Evolutionary conservation across 2,797 vertebrate species (phyloP), one percentile per base, ranked within the genome.

Genomic region (Tangara arthus): DNA sequence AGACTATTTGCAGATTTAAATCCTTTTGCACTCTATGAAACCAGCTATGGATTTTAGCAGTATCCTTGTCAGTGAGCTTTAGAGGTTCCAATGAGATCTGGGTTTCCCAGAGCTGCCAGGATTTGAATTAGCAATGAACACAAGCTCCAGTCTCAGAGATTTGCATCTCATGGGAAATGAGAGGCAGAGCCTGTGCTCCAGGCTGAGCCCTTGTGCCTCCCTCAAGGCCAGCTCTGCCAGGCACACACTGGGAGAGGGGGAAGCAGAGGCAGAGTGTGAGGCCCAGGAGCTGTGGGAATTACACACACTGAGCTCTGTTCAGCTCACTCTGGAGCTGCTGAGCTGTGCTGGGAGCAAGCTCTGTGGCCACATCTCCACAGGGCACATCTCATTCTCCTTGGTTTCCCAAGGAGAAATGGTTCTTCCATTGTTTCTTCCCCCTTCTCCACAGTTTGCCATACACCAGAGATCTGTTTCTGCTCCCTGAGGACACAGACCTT

Each of bases 281-380:
- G 11, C 20, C 21, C 53, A 55, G 55, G 24, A 80, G 47, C 59
- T 55, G 22, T 8, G 41, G 1, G 24, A 56, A 7, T 56, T 32
- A 16, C 35, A 44, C 19, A 39, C 20, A 1, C 18, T 1, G 15
- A 28, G 27, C 75, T 53, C 14, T 16, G 53, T 2, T 23, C 0
- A 7, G 47, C 35, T 76, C 3, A 0, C 9, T 65, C 70, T 32
- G 27, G 34, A 66, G 39, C 1, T 82, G 55, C 64, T 55, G 47
- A 52, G 61, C 57, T 42, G 27, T 49, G 46, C 71, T 55, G 20
- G 6, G 53, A 52, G 19, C 32, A 61, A 57, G 32, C 15, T 68
- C 16, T 49, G 34, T 1, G 2, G 66, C 28, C 49, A n/a, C 14
- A 15, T 18, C 34, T 27, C 44, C 37, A 8, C 0, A 8, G 37